phyloP scores from a whole-genome alignment of 2,797 vertebrate genomes.

The Lepus oiostolus region DNA sequence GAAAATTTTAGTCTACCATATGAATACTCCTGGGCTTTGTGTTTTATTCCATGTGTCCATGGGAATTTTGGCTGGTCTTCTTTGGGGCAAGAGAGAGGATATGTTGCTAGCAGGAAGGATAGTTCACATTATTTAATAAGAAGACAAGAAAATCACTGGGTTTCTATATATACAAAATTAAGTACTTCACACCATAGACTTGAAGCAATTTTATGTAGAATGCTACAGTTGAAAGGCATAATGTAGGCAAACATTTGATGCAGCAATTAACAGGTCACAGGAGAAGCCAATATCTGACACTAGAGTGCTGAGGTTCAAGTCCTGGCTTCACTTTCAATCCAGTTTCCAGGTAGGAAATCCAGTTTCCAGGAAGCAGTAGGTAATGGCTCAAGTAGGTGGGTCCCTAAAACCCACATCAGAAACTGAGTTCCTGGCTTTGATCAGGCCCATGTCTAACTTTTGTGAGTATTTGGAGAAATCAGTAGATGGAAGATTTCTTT shows the following conservation, averaged over 20 bases:
- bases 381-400: too few species aligned
- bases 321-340: too few species aligned
- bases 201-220: background rate
- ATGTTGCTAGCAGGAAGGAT: background rate
- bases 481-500: too few species aligned
- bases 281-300: too few species aligned
- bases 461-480: too few species aligned
- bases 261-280: too few species aligned
- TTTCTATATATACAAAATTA: background rate
- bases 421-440: too few species aligned
- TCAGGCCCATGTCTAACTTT: too few species aligned
- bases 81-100: background rate
- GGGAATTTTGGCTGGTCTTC: background rate
- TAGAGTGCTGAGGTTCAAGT: too few species aligned
- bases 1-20: background rate
- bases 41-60: fast-evolving
- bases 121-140: background rate
- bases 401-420: too few species aligned
- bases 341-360: too few species aligned
- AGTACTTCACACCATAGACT: background rate
- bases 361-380: too few species aligned
- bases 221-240: background rate
- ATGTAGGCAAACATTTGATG: background rate
- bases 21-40: background rate
- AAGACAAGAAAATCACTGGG: background rate